A percentile compares a stretch with the other conserved stretches of the same genome.
These are phyloP conservation scores for Dicyrtomina minuta DNA, from an alignment of 2,888 invertebrate genomes.

Conservation along the genomic window DNA sequence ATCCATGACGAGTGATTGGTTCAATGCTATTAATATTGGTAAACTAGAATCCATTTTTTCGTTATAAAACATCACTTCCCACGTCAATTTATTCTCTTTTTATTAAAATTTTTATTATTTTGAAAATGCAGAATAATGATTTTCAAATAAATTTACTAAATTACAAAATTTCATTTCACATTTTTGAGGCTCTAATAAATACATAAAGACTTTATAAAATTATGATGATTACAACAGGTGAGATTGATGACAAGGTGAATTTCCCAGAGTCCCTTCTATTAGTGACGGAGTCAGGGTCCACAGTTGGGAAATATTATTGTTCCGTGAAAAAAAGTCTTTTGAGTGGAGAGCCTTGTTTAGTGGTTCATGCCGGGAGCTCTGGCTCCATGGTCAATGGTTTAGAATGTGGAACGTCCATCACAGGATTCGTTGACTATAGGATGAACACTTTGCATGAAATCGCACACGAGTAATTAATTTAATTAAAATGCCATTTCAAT, in stretches of 20 bases:
- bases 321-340: slow-evolving; percentile 29
- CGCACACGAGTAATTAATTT: slow-evolving; percentile 42
- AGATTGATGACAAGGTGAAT: slow-evolving; percentile 22
- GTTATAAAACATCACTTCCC: too few relatives aligned
- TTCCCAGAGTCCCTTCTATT: slow-evolving; percentile 48
- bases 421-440: slow-evolving; percentile 41
- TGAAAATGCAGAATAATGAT: neutral
- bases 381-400: slow-evolving; percentile 41
- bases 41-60: too few relatives aligned
- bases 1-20: slow-evolving; percentile 24
- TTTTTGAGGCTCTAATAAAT: too few relatives aligned
- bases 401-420: slow-evolving; percentile 42
- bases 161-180: too few relatives aligned
- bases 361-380: slow-evolving; percentile 46
- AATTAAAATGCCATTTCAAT: neutral
- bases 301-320: slow-evolving; percentile 45
- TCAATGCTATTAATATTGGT: slow-evolving; percentile 10
- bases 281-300: slow-evolving; percentile 43
- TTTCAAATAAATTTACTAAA: too few relatives aligned
- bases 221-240: too few relatives aligned
- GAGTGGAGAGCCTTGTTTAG: slow-evolving; percentile 38
- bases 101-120: too few relatives aligned
- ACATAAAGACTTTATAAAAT: too few relatives aligned
- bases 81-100: too few relatives aligned
- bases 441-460: slow-evolving; percentile 46